Evolutionary conservation across 2,113 vertebrate species (phyloP).

Genomic region (Odocoileus hemionus): DNA sequence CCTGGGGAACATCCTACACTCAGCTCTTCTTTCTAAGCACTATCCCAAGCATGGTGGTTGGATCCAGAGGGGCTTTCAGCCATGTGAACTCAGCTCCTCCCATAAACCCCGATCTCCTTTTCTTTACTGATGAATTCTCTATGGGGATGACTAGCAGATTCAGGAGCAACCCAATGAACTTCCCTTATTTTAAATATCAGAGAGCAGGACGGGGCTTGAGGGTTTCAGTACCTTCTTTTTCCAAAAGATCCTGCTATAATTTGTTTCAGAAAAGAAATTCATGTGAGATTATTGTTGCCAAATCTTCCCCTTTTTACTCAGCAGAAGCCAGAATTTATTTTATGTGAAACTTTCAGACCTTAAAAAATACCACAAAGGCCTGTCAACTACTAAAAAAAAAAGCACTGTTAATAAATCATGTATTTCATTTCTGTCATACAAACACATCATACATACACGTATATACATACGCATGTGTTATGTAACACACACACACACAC

Average conservation of each 20-base stretch:
- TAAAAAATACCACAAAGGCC: neutral
- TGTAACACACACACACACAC: neutral
- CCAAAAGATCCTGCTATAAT: neutral
- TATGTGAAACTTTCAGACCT: neutral
- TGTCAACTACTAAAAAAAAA: neutral
- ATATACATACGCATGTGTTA: neutral
- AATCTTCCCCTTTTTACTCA: neutral
- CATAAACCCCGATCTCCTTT: neutral
- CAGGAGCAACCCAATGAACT: neutral
- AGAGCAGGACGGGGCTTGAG: neutral
- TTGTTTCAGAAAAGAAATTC: neutral
- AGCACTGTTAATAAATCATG: neutral
- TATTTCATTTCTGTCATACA: neutral
- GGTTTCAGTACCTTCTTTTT: neutral
- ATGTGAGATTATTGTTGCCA: neutral
- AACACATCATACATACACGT: neutral
- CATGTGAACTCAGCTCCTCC: neutral
- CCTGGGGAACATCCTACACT: too few relatives aligned
- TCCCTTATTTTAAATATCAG: neutral
- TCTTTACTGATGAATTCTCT: neutral
- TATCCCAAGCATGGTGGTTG: neutral
- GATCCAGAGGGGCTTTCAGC: neutral
- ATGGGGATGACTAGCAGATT: neutral
- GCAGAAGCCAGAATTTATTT: neutral
- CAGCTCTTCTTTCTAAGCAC: neutral